phyloP scores from a whole-genome alignment of 2,797 vertebrate genomes.

The Mionectes olivaceus region DNA sequence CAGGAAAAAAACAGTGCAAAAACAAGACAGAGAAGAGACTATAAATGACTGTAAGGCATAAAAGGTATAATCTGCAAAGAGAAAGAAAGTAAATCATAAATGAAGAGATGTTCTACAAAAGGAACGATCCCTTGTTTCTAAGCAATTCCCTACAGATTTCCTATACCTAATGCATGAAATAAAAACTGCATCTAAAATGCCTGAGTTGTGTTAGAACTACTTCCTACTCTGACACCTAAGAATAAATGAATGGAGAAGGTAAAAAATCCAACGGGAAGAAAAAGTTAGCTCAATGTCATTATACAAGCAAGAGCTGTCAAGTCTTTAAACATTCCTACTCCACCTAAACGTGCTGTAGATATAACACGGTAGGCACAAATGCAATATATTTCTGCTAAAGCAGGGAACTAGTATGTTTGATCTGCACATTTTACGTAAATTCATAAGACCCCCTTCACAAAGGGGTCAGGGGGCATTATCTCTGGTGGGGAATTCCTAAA shows the following conservation, averaged over 20 bases:
- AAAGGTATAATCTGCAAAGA: neutral
- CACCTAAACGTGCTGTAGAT: neutral
- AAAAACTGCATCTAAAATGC: neutral
- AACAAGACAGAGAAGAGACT: neutral
- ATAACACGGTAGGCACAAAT: neutral
- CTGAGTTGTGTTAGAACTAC: neutral
- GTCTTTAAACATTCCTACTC: neutral
- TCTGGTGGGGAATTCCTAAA: neutral
- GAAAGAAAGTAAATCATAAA: neutral
- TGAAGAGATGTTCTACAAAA: neutral
- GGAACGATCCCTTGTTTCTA: neutral
- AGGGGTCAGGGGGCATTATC: neutral
- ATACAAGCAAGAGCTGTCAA: neutral
- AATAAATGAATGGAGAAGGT: neutral
- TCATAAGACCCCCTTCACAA: neutral
- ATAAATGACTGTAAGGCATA: neutral
- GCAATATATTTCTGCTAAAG: neutral
- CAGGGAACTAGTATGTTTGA: neutral
- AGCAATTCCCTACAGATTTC: neutral
- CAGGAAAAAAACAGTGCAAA: neutral
- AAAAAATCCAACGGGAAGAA: neutral
- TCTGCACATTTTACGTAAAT: neutral
- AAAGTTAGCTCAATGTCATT: fast-evolving
- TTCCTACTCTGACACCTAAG: neutral
- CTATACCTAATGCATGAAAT: neutral